phyloP scores from a whole-genome alignment of 1,140 invertebrate species.

The Bombus fervidus region DNA sequence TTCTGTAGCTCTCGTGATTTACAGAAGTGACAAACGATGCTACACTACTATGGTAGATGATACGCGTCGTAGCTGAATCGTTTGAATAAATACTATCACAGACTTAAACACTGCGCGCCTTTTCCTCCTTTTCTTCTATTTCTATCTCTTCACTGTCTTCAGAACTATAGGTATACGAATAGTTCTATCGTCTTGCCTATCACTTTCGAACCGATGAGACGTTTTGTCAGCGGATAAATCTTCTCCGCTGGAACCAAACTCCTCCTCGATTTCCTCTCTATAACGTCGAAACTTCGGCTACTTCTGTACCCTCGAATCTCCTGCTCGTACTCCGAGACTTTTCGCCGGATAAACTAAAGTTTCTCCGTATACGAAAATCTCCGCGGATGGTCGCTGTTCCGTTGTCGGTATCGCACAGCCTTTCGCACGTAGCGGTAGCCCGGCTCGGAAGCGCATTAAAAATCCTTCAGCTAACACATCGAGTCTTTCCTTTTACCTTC shows the following conservation, averaged over 20 bases:
- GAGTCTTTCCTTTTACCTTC: slow-evolving; percentile 79
- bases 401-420: slow-evolving; percentile 75
- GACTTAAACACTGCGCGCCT: slow-evolving; percentile 74
- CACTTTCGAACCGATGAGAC: slow-evolving; percentile 9
- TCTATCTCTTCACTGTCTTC: background rate
- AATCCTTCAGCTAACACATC: slow-evolving; percentile 80
- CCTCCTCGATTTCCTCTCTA: background rate
- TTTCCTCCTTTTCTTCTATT: background rate
- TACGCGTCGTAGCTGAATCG: slow-evolving; percentile 54
- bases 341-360: slow-evolving; percentile 59
- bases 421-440: slow-evolving; percentile 75
- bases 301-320: slow-evolving; percentile 24
- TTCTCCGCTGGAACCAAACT: background rate
- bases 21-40: slow-evolving; percentile 32
- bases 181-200: background rate
- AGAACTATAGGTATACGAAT: background rate
- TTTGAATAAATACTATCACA: slow-evolving; percentile 82
- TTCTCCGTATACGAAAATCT: slow-evolving; percentile 62
- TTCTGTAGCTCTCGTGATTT: background rate
- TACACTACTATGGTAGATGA: slow-evolving; percentile 41
- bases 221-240: background rate
- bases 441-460: slow-evolving; percentile 81
- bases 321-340: slow-evolving; percentile 58
- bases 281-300: slow-evolving; percentile 26
- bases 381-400: slow-evolving; percentile 63